Percentiles rank a stretch among this genome's conserved stretches.
Conservation (phyloP, 2,113 vertebrate species). For the Protobothrops mucrosquamatus region DNA sequence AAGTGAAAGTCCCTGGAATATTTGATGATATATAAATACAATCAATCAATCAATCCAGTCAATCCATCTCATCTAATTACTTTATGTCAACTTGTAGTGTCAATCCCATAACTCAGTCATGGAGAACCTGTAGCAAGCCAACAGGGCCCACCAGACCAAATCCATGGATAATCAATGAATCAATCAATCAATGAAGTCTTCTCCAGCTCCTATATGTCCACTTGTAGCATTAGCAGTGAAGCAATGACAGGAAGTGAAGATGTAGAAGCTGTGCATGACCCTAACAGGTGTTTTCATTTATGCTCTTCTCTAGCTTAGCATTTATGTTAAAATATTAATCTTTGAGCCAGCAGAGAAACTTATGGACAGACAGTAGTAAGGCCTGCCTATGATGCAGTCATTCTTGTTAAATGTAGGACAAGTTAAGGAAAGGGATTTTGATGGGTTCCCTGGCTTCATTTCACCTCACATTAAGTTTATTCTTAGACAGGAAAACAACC, state of each 20-base stretch:
- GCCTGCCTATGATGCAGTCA: neutral
- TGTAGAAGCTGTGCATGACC: neutral
- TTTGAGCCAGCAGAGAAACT: neutral
- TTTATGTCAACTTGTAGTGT: neutral
- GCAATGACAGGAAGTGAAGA: neutral
- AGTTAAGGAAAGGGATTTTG: neutral
- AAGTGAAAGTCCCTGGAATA: neutral
- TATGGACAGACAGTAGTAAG: neutral
- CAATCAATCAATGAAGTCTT: neutral
- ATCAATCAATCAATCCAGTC: neutral
- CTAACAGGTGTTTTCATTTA: neutral
- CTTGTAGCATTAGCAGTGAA: neutral
- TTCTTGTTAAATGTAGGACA: neutral
- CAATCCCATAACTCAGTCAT: neutral
- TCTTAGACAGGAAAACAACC: neutral
- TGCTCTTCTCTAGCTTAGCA: neutral
- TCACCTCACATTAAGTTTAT: neutral
- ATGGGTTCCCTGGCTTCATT: neutral
- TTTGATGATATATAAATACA: neutral
- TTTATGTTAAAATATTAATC: neutral
- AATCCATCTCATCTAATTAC: neutral
- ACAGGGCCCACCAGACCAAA: neutral
- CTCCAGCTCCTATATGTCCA: neutral
- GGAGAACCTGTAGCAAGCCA: neutral
- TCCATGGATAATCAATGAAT: neutral